Evolutionary conservation across 2,888 invertebrate genomes (phyloP).

Genomic region (Eristalinus aeneus): DNA sequence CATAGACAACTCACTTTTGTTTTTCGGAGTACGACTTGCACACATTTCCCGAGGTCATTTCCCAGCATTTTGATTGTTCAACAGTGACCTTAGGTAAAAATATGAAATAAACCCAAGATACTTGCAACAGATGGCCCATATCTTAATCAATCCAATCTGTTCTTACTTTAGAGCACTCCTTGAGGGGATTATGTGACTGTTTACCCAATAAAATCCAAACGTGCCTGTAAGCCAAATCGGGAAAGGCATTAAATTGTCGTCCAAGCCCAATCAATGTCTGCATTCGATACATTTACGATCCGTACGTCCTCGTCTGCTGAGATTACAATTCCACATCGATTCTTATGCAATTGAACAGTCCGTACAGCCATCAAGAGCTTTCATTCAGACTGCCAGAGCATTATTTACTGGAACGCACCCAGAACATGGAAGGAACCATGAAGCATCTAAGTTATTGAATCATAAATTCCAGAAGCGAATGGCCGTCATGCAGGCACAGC

Average conservation of each 20-base stretch:
- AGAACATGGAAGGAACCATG: not conserved
- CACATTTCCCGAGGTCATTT: not conserved
- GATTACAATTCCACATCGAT: not conserved
- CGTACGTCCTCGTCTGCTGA: not conserved
- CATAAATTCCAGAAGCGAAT: constrained; percentile 32
- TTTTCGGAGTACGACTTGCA: not conserved
- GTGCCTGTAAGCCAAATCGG: not conserved
- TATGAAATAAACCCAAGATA: not conserved
- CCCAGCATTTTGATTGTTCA: too few species aligned
- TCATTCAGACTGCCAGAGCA: constrained; percentile 19
- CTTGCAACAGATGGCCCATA: not conserved
- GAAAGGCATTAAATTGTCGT: not conserved
- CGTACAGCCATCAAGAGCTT: not conserved
- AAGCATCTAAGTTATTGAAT: constrained; percentile 23
- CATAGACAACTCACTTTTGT: too few species aligned
- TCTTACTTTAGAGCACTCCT: not conserved
- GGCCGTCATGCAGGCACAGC: not conserved
- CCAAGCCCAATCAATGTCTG: not conserved
- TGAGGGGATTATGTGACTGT: not conserved
- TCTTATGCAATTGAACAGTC: not conserved
- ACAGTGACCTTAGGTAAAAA: not conserved
- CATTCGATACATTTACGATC: not conserved
- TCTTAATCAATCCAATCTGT: not conserved
- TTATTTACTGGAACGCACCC: constrained; percentile 11
- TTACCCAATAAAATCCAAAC: not conserved